Conservation (phyloP, 1,140 invertebrate species). For the Doryteuthis pealeii region DNA sequence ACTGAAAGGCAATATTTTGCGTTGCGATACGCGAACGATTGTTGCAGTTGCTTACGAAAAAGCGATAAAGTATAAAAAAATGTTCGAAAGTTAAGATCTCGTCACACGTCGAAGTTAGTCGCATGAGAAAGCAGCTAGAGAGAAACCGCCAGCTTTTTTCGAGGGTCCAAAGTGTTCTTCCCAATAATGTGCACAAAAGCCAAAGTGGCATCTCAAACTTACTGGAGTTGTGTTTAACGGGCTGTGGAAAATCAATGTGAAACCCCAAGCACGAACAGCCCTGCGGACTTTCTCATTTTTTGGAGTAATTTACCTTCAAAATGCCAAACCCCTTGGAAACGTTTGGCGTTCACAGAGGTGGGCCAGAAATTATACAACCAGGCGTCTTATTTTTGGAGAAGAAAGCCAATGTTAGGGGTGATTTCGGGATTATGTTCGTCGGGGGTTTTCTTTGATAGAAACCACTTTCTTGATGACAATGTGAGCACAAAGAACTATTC, state of each 20-base stretch:
- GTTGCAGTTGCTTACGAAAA: background rate
- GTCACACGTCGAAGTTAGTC: conserved; percentile 8
- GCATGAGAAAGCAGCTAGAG: conserved; percentile 23
- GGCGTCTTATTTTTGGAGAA: conserved; percentile 54
- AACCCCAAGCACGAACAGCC: conserved; percentile 68
- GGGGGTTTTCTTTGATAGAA: conserved; percentile 89
- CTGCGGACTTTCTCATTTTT: conserved; percentile 39
- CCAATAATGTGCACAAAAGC: conserved; percentile 31
- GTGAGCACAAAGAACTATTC: conserved; percentile 35
- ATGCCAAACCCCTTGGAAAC: conserved; percentile 34
- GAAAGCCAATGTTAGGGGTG: conserved; percentile 87
- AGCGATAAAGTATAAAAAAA: background rate
- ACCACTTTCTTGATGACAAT: conserved; percentile 82
- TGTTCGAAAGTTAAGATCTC: background rate
- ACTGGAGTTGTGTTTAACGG: conserved; percentile 79
- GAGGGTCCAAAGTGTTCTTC: conserved; percentile 32
- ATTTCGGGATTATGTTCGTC: conserved; percentile 82
- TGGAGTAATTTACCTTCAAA: conserved; percentile 43
- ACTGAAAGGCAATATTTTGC: background rate
- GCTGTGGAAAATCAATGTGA: conserved; percentile 83
- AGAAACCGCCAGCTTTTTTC: conserved; percentile 34
- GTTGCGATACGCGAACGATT: background rate
- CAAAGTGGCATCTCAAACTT: conserved; percentile 26
- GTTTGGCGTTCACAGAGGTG: conserved; percentile 41
- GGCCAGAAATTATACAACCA: conserved; percentile 36